These are phyloP conservation scores for Phrynosoma blainvillii DNA, from an alignment of 2,113 vertebrate species.

Conservation along the genomic window DNA sequence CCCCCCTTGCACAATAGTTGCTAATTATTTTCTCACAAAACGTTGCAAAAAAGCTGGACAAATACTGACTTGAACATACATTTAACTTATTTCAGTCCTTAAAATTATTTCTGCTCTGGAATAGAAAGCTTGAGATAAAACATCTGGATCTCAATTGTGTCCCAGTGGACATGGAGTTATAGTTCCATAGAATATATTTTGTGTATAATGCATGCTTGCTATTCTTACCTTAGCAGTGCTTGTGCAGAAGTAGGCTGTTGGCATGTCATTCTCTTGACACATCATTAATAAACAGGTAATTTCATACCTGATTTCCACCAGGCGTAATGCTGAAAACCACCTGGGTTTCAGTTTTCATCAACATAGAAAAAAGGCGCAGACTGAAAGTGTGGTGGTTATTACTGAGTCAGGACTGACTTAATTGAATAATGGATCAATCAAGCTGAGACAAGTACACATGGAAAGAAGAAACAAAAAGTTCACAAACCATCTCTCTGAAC, in stretches of 20 bases:
- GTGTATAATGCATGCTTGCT: constrained; percentile 64
- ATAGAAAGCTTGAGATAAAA: constrained; percentile 74
- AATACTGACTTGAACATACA: background rate
- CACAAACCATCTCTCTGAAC: background rate
- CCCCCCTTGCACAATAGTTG: constrained; percentile 42
- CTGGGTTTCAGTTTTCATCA: constrained; percentile 76
- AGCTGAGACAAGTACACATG: constrained; percentile 49
- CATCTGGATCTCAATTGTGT: constrained; percentile 61
- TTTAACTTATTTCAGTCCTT: constrained; percentile 49
- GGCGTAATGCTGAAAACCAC: constrained; percentile 80
- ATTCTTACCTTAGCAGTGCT: constrained; percentile 70
- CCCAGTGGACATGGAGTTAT: constrained; percentile 59
- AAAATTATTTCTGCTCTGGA: constrained; percentile 56
- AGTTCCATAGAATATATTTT: constrained; percentile 53
- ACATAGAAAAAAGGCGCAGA: constrained; percentile 30
- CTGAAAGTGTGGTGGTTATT: constrained; percentile 50
- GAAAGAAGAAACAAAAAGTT: constrained; percentile 21
- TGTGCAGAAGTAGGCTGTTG: constrained; percentile 64
- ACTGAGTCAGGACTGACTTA: constrained; percentile 54
- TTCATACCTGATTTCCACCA: constrained; percentile 81
- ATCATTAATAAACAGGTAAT: constrained; percentile 80
- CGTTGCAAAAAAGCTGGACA: constrained; percentile 48
- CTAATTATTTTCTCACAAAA: constrained; percentile 49
- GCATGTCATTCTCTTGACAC: constrained; percentile 75
- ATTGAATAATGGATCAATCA: constrained; percentile 65